phyloP scores from a whole-genome alignment of 2,113 vertebrate genomes.

The Indri indri region DNA sequence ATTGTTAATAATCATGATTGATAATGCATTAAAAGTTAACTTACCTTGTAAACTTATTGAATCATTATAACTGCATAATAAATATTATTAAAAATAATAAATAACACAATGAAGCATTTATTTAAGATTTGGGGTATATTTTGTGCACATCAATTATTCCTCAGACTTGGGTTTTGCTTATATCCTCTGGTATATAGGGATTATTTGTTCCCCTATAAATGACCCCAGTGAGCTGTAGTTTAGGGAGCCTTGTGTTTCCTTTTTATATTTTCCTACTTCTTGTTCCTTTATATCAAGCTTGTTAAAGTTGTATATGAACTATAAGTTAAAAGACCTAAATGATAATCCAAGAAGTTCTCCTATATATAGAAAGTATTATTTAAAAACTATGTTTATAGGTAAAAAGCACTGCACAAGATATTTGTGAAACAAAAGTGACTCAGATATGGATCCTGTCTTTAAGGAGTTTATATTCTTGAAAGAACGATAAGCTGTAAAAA shows the following conservation, averaged over 20 bases:
- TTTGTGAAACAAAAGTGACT: background rate
- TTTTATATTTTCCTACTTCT: constrained; percentile 4
- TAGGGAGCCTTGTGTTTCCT: background rate
- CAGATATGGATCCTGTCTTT: background rate
- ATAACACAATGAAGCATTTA: background rate
- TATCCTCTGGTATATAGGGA: background rate
- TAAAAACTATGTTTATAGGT: background rate
- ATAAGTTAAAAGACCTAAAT: background rate
- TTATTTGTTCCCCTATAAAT: background rate
- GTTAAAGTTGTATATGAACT: background rate
- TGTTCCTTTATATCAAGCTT: background rate
- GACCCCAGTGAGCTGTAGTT: background rate
- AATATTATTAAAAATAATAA: constrained; percentile 5
- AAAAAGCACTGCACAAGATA: background rate
- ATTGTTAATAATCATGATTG: constrained; percentile 4
- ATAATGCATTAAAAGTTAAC: constrained; percentile 24
- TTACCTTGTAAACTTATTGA: background rate
- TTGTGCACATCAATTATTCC: background rate
- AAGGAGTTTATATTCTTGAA: background rate
- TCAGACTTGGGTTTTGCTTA: background rate
- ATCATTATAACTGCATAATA: background rate
- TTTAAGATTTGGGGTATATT: background rate
- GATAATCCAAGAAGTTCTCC: background rate
- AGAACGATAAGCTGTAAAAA: background rate
- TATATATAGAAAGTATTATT: background rate